Base-by-base conservation (phyloP, 1,140 invertebrate species). In the Hylaeus volcanicus region DNA sequence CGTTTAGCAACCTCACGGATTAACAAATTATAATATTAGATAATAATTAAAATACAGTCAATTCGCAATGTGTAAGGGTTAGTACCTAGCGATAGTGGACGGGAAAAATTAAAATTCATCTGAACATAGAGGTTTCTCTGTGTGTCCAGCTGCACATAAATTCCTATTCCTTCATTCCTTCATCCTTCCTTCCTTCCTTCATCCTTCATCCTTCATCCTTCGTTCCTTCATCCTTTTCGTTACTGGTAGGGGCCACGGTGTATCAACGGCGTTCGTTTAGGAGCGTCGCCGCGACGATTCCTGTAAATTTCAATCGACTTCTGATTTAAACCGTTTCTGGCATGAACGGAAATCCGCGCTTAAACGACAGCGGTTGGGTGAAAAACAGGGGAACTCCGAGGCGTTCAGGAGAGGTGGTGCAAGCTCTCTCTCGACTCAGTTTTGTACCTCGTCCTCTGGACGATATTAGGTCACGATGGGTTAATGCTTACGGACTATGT, bases 381-480 rank as follows among this genome's bases (percentile, higher is more conserved):
- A 9, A 43, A 53, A 63, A 53, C 39, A 78, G 48, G 37, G 39
- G 60, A 61, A 15, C 45, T 39, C 45, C 39, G 11, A 45, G 45
- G 45, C 60, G 60, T 71, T 78, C 37, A 48, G 55, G 53, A 68
- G 12, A 76, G 8, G 41, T 39, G 26, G 43, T 41, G 43, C 11
- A 14, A 26, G 8, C 26, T 60, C 9, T 58, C 39, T 78, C 48
- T 71, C 39, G 15, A 60, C 12, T 71, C 37, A 45, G 45, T 53
- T 58, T 53, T 6, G 11, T 71, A 71, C 43, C 45, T 78, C n/a
- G n/a, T 43, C 68, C 48, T 41, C 5, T 2, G n/a, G 45, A 78
- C 58, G 68, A 78, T 78, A 78, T 77, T 77, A 70, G 58, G 68
- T 78, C 68, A 72, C 39, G 48, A 78, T 71, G 58, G 45, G 58